Percentiles rank a stretch among this genome's conserved stretches.
Conservation (phyloP, 2,797 vertebrate genomes). For the Sarcoramphus papa region DNA sequence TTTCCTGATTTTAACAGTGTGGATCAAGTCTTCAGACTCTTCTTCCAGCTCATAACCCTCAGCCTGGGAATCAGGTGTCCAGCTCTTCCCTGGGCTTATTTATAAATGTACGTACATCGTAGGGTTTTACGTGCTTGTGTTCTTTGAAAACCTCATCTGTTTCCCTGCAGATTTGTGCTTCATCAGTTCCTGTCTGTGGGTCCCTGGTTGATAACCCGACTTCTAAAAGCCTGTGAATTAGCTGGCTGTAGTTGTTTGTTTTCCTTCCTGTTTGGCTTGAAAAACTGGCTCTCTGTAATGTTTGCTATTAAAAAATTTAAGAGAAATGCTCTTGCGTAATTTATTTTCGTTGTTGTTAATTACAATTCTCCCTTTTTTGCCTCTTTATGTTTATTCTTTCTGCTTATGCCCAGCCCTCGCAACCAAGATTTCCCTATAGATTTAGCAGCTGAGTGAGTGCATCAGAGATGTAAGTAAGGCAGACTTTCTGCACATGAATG, state of each 20-base stretch:
- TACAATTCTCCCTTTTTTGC: background rate
- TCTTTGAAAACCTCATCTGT: slow-evolving; percentile 33
- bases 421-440: background rate
- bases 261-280: slow-evolving; percentile 49
- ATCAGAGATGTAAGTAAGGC: accelerated
- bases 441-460: background rate
- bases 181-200: slow-evolving; percentile 44
- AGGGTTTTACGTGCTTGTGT: slow-evolving; percentile 1
- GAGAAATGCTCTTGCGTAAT: background rate
- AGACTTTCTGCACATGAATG: background rate
- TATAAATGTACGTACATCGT: background rate
- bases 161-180: slow-evolving; percentile 34
- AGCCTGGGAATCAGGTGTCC: background rate
- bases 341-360: slow-evolving; percentile 7
- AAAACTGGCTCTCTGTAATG: slow-evolving; percentile 2
- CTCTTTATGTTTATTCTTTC: background rate
- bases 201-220: slow-evolving; percentile 19
- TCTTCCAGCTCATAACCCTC: background rate
- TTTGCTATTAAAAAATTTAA: slow-evolving; percentile 26
- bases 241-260: slow-evolving; percentile 10
- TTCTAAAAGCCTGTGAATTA: slow-evolving; percentile 6
- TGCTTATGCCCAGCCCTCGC: background rate
- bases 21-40: background rate
- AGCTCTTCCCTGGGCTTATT: background rate
- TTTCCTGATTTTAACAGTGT: background rate